Conservation (phyloP, 2,113 vertebrate genomes). For the Brienomyrus brachyistius region DNA sequence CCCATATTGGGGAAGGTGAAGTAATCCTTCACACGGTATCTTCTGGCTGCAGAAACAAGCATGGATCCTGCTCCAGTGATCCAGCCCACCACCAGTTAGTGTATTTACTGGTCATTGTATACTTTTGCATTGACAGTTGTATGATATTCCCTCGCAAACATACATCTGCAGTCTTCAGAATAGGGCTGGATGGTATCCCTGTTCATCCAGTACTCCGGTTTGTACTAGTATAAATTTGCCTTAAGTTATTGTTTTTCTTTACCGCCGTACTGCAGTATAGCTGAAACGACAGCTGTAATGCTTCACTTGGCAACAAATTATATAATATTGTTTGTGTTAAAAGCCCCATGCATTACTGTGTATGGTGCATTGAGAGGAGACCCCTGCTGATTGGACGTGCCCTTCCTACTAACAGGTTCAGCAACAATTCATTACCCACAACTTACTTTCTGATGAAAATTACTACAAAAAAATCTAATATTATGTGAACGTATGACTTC, state of each 20-base stretch:
- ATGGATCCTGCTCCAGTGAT: not conserved
- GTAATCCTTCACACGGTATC: not conserved
- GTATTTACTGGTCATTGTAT: not conserved
- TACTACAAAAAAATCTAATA: not conserved
- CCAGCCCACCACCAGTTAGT: not conserved
- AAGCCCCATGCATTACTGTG: not conserved
- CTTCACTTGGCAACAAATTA: not conserved
- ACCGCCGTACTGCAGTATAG: not conserved
- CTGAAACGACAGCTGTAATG: not conserved
- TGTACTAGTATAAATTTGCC: not conserved
- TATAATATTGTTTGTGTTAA: not conserved
- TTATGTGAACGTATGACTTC: not conserved
- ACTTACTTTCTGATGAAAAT: not conserved
- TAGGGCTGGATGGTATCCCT: not conserved
- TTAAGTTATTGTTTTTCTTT: not conserved
- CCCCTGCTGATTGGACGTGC: not conserved
- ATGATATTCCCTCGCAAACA: not conserved
- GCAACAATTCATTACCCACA: not conserved
- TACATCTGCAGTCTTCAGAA: not conserved
- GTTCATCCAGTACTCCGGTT: not conserved
- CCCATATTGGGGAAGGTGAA: not conserved
- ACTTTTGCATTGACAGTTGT: no score
- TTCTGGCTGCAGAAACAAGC: no score
- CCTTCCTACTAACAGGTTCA: not conserved
- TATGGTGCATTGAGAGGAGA: not conserved